Base-by-base conservation (phyloP, 2,113 vertebrate species). In the Acinonyx jubatus region DNA sequence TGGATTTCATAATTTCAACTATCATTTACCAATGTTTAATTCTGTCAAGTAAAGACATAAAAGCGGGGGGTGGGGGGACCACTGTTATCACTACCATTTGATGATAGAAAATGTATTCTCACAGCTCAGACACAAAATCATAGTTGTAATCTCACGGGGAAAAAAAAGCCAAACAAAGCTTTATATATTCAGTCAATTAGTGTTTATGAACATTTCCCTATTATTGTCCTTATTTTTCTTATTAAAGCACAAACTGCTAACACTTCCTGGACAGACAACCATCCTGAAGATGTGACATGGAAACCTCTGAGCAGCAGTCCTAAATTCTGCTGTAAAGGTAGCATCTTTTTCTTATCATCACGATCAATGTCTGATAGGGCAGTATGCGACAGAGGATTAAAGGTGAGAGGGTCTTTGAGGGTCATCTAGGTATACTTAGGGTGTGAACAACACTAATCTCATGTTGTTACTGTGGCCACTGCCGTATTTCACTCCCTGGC, bases 401-500 rank as follows among this genome's bases (percentile, higher is more conserved):
- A 25, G 23, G 36, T 4, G 23, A 12, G 63, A 27, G 27, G 16
- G n/a, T 27, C 41, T 41, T 21, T 4, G 29, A 74, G 76, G 27
- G 19, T 57, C 52, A 9, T 25, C 45, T 19, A 63, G 76, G 11
- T 38, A 29, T 45, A 7, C 16, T 5, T 38, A 63, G 31, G 23
- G 38, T 4, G 1, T 61, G 31, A 73, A 92, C 14, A 68, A 45
- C 23, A 19, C 21, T 16, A 36, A 15, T 61, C 16, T 3, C 57
- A 61, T 23, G 57, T 61, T 61, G 23, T 27, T 45, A 14, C 73
- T 8, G 10, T 23, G 38, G n/a, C 12, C 7, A 0, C 31, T 33
- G 33, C 4, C 3, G 0, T 15, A 10, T 14, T 15, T 45, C 45
- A 6, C 0, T 0, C 41, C 41, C 63, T 31, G 33, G 25, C 33